Evolutionary conservation across 2,113 vertebrate genomes (phyloP).

Genomic region (Oenanthe melanoleuca): DNA sequence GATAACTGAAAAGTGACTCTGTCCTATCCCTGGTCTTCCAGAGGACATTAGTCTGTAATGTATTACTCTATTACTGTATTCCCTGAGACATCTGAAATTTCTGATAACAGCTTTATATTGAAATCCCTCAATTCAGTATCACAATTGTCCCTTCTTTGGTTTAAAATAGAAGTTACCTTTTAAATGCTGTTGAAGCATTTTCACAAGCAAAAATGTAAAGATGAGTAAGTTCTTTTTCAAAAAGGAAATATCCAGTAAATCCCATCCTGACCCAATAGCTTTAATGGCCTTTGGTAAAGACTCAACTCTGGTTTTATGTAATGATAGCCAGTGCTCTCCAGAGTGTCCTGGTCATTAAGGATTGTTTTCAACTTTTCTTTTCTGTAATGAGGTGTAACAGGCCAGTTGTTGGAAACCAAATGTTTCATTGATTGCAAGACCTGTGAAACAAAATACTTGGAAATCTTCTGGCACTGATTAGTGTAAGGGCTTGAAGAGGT

Average conservation of each 20-base stretch:
- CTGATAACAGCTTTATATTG: neutral
- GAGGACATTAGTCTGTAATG: neutral
- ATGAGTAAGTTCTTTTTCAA: neutral
- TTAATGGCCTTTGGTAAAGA: neutral
- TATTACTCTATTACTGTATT: neutral
- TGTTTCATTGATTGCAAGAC: constrained; percentile 28
- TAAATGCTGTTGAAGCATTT: neutral
- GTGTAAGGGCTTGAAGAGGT: neutral
- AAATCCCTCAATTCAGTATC: neutral
- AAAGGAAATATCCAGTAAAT: neutral
- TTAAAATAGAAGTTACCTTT: neutral
- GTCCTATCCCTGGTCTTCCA: neutral
- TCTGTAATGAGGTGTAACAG: constrained; percentile 20
- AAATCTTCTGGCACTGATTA: constrained; percentile 46
- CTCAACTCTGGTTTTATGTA: neutral
- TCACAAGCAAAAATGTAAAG: neutral
- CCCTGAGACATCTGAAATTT: neutral
- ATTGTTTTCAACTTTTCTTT: neutral
- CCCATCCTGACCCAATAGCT: neutral
- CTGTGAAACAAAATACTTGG: constrained; percentile 34
- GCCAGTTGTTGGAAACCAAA: constrained; percentile 17
- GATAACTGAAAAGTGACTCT: neutral
- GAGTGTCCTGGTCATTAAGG: constrained; percentile 51
- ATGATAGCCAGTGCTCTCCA: constrained; percentile 17
- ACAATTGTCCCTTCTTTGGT: neutral